phyloP scores from a whole-genome alignment of 2,888 invertebrate genomes.

The Drosophila recens region DNA sequence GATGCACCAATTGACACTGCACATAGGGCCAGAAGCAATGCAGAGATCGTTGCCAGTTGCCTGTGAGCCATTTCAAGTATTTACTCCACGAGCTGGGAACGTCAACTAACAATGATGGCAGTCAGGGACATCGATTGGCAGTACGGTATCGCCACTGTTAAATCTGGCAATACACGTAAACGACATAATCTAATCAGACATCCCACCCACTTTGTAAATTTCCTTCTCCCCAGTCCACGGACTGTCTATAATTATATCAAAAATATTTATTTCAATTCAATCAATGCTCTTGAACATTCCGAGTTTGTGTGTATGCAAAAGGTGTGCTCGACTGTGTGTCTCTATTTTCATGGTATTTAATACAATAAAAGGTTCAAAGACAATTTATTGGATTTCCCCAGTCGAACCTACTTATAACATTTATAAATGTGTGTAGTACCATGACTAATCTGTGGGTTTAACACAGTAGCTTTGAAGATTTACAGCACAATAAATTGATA shows the following conservation, averaged over 20 bases:
- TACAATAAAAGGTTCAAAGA: not conserved
- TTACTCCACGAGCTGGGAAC: conserved; percentile 46
- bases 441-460: conserved; percentile 33
- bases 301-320: not conserved
- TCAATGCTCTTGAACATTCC: conserved; percentile 1
- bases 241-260: conserved; percentile 7
- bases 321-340: conserved; percentile 8
- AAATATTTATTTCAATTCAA: conserved; percentile 17
- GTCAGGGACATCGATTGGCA: conserved; percentile 28
- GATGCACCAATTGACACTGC: conserved; percentile 20
- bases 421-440: not conserved
- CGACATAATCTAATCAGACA: conserved; percentile 72
- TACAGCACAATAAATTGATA: conserved; percentile 6
- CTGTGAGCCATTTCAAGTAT: conserved; percentile 30
- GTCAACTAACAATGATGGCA: conserved; percentile 52
- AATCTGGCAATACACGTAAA: conserved; percentile 59
- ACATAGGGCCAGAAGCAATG: conserved; percentile 20
- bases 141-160: conserved; percentile 44
- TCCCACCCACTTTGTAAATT: conserved; percentile 30
- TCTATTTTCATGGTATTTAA: not conserved
- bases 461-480: conserved; percentile 15
- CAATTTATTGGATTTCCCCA: conserved; percentile 13
- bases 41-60: conserved; percentile 11
- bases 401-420: not conserved
- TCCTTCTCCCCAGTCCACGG: conserved; percentile 1